Base-by-base conservation (phyloP, 2,797 vertebrate genomes). In the Sebastes glaucus region DNA sequence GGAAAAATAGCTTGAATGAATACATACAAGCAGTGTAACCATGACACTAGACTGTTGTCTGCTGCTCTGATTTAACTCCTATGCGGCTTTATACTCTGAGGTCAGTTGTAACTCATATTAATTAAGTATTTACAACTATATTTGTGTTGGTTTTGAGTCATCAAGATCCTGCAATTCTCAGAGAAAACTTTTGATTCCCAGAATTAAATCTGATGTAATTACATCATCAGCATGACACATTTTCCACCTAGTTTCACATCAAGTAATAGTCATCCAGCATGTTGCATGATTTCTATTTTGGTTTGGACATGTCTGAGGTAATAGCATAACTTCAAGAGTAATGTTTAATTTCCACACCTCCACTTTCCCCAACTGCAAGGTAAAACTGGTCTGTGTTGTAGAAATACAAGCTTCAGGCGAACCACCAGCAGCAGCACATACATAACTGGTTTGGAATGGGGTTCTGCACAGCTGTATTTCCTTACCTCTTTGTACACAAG, bases 351-450 rank as follows among this genome's bases (percentile, higher is more conserved):
- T 80, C 59, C n/a, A 68, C 68, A 68, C 42, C 64, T 49, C 20
- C 14, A 32, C 27, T 18, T 79, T 63, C 30, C 30, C 33, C 32
- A 25, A 28, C 56, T 42, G 28, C 30, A 46, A 14, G 1, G 59
- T n/a, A 69, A 70, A 86, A 67, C 77, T 68, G 38, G 23, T 85
- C 7, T 59, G 23, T 79, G 69, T 66, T 78, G 61, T 80, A 60
- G 71, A 76, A 83, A 61, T 79, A 61, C 65, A 71, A 67, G 68
- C 70, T 78, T 71, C 46, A 79, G 71, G 73, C 74, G 27, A 82
- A 85, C 28, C 62, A 84, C 28, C 60, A 71, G 68, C 70, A 73
- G 64, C 42, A 25, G 27, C 65, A 52, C 49, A 81, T 64, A 83
- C 80, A 83, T 84, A 78, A 42, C 32, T 71, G 61, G 59, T 82